phyloP scores from a whole-genome alignment of 2,797 vertebrate species.

The Pseudomugil tenellus region DNA sequence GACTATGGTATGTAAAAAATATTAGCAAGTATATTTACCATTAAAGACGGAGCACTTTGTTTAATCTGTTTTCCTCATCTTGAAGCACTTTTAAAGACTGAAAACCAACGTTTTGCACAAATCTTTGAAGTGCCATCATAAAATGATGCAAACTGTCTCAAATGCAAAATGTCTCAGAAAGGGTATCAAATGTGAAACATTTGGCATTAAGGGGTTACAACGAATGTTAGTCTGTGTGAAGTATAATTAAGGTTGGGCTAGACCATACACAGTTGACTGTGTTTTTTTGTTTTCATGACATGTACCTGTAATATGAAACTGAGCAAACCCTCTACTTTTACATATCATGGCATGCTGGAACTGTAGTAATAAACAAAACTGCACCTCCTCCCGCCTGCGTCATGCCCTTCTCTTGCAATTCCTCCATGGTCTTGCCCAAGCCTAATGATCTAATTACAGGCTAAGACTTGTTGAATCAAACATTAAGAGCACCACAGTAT shows the following conservation, averaged over 20 bases:
- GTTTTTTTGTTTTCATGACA: slow-evolving; percentile 11
- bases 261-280: slow-evolving; percentile 5
- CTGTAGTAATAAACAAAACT: slow-evolving; percentile 58
- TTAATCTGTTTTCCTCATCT: too few species aligned
- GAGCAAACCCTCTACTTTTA: slow-evolving; percentile 58
- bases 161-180: too few species aligned
- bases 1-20: too few species aligned
- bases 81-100: too few species aligned
- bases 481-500: too few species aligned
- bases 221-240: background rate
- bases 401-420: slow-evolving; percentile 47
- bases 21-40: too few species aligned
- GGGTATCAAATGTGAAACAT: too few species aligned
- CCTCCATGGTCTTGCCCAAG: slow-evolving; percentile 61
- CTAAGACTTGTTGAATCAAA: slow-evolving; percentile 81
- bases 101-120: too few species aligned
- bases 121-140: too few species aligned
- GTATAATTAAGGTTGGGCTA: background rate
- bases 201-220: too few species aligned
- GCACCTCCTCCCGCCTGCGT: slow-evolving; percentile 24
- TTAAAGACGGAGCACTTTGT: too few species aligned
- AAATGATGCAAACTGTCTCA: too few species aligned
- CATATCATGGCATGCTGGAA: slow-evolving; percentile 44
- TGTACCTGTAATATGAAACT: slow-evolving; percentile 38
- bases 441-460: slow-evolving; percentile 84